Conservation (phyloP, 2,888 invertebrate species). For the Gisinianus flammeolus region DNA sequence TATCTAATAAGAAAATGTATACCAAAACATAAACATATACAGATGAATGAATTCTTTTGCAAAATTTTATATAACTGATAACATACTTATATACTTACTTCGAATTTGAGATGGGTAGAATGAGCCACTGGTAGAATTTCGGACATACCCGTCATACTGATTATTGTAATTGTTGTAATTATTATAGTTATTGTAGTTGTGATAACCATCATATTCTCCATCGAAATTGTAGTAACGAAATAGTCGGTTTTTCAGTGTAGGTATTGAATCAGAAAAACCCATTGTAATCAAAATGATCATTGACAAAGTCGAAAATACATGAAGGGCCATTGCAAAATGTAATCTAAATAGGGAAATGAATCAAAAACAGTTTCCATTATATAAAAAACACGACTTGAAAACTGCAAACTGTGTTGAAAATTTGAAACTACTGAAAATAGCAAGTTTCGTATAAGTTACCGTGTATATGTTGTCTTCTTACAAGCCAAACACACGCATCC, state of each 20-base stretch:
- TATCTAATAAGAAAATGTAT: neutral
- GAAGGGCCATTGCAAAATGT: constrained; percentile 49
- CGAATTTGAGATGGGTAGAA: neutral
- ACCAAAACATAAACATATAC: neutral
- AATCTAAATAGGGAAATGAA: constrained; percentile 35
- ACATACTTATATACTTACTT: neutral
- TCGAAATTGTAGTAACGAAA: neutral
- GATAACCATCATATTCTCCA: neutral
- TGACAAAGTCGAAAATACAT: constrained; percentile 31
- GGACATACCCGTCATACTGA: neutral
- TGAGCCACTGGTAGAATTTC: neutral
- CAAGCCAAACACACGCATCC: constrained; percentile 32
- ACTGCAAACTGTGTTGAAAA: neutral
- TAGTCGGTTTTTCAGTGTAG: neutral
- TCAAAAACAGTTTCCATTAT: constrained; percentile 14
- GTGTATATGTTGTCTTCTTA: constrained; percentile 12
- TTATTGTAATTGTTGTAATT: neutral
- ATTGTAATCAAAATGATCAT: neutral
- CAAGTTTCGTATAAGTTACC: constrained; percentile 7
- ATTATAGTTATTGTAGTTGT: neutral
- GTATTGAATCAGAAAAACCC: neutral
- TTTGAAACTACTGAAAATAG: neutral
- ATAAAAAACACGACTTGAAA: neutral
- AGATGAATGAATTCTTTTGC: neutral
- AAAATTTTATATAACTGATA: neutral